Evolutionary conservation across 2,888 invertebrate genomes (phyloP).

Genomic region (Drosophila borealis): DNA sequence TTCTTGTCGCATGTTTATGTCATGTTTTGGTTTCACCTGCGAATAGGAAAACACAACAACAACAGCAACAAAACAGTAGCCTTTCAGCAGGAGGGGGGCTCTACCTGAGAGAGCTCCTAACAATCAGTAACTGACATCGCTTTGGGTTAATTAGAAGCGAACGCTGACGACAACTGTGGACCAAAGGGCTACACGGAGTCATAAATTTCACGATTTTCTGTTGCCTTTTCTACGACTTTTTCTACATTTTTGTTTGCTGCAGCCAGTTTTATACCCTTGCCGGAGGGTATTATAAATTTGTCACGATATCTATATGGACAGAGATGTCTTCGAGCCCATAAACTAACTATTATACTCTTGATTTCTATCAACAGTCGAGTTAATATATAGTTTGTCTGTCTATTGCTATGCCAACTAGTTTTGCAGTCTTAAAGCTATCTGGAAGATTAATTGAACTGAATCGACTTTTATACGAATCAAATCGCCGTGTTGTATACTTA

Average conservation of each 20-base stretch:
- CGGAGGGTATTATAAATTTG: background rate
- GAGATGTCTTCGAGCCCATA: too few species aligned
- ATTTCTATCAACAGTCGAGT: too few species aligned
- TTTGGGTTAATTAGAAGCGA: slow-evolving; percentile 74
- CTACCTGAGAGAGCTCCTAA: background rate
- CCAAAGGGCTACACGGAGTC: slow-evolving; percentile 12
- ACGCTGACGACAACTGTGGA: slow-evolving; percentile 30
- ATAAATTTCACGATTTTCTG: slow-evolving; percentile 36
- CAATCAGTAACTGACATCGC: slow-evolving; percentile 58
- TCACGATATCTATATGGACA: too few species aligned
- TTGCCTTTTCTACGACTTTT: background rate
- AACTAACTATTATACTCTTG: too few species aligned
- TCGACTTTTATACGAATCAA: too few species aligned
- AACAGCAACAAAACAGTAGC: slow-evolving; percentile 37
- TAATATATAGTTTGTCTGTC: too few species aligned
- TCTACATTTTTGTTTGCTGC: background rate
- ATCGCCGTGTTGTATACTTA: too few species aligned
- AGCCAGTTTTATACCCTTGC: background rate
- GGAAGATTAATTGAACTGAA: too few species aligned
- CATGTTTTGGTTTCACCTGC: slow-evolving; percentile 36
- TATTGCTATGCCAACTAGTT: too few species aligned
- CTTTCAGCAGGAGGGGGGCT: background rate
- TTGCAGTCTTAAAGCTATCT: too few species aligned
- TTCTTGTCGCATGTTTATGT: slow-evolving; percentile 47
- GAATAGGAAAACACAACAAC: background rate